Evolutionary conservation across 2,113 vertebrate genomes (phyloP).

Genomic region (Orycteropus afer): DNA sequence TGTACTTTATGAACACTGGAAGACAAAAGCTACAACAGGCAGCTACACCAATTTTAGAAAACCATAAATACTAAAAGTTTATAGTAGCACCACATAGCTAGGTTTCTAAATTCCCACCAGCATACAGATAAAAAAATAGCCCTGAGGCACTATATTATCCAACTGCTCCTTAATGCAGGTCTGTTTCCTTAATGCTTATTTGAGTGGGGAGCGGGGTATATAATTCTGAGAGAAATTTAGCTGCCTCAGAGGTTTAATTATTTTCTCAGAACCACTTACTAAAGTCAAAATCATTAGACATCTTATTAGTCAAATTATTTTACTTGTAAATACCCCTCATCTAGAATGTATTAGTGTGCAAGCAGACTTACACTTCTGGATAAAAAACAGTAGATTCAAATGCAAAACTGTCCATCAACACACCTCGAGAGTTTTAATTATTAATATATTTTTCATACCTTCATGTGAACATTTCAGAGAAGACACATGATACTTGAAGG

Average conservation of each 20-base stretch:
- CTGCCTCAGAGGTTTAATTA: neutral
- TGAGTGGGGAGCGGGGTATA: neutral
- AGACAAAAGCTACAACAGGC: neutral
- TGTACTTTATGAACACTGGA: neutral
- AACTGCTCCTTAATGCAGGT: neutral
- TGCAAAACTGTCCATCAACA: neutral
- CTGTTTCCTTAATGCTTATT: neutral
- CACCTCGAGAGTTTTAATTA: neutral
- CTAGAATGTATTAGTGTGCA: neutral
- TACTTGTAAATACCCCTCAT: neutral
- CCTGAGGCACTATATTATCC: neutral
- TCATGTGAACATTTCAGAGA: neutral
- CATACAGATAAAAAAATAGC: neutral
- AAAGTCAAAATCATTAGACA: neutral
- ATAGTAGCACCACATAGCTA: neutral
- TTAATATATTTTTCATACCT: neutral
- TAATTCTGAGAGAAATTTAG: neutral
- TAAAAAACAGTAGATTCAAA: neutral
- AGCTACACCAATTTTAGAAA: constrained; percentile 8
- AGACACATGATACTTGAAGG: neutral
- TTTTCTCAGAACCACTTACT: neutral
- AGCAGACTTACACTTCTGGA: neutral
- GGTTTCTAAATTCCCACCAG: neutral
- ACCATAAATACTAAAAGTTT: neutral
- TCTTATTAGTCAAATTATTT: neutral